Evolutionary conservation across 1,140 invertebrate species (phyloP).

Genomic region (Colletes latitarsis): DNA sequence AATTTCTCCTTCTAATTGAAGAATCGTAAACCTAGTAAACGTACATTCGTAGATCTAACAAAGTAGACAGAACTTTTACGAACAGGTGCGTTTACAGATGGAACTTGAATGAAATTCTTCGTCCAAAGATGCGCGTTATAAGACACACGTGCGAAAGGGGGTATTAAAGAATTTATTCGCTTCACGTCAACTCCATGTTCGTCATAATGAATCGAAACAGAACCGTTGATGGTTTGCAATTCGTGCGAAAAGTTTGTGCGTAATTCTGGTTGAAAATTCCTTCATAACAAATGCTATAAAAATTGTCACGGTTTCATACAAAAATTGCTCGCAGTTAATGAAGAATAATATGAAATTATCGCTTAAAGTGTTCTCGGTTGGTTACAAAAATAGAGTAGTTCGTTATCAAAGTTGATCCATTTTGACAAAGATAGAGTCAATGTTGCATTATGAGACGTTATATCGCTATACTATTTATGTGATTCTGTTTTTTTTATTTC

Average conservation of each 20-base stretch:
- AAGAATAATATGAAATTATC: neutral
- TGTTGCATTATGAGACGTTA: neutral
- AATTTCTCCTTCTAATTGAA: neutral
- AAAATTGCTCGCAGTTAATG: neutral
- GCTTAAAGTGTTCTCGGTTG: neutral
- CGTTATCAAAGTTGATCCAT: neutral
- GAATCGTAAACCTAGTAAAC: too few relatives aligned
- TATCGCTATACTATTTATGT: constrained; percentile 2
- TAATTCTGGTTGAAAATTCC: neutral
- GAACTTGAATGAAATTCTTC: neutral
- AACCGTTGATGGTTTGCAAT: neutral
- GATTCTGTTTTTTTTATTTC: neutral
- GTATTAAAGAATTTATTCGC: neutral
- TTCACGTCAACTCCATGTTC: neutral
- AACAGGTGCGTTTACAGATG: neutral
- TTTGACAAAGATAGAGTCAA: constrained; percentile 3
- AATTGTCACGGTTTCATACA: neutral
- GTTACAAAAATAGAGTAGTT: neutral
- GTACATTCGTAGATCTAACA: too few relatives aligned
- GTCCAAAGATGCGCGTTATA: neutral
- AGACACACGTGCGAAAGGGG: neutral
- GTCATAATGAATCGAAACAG: neutral
- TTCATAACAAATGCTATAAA: neutral
- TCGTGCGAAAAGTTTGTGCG: neutral
- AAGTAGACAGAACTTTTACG: neutral